Percentiles rank a stretch among this genome's conserved stretches.
These are phyloP conservation scores for Cassiopea andromeda DNA, from an alignment of 30 jellyfish, hydroid and myxozoan species.

Conservation along the genomic window DNA sequence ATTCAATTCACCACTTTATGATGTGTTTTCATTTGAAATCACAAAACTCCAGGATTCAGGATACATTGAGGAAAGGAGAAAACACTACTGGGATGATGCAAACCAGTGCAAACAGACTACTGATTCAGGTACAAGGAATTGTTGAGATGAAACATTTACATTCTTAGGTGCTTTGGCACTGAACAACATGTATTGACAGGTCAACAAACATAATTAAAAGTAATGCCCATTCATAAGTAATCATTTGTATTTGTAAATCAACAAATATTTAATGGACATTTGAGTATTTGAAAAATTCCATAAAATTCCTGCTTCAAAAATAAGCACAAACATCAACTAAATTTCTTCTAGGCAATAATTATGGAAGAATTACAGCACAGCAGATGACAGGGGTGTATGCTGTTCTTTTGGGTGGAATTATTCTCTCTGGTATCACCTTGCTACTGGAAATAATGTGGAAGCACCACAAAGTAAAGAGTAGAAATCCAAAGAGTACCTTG, in stretches of 20 bases:
- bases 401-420: conserved; percentile 47
- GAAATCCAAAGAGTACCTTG: not conserved
- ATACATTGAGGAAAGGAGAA: conserved; percentile 30
- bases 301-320: not conserved
- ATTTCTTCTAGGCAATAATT: not conserved
- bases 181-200: too few relatives aligned
- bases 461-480: not conserved
- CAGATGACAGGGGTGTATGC: conserved; percentile 63
- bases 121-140: not conserved
- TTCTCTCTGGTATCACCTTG: conserved; percentile 17
- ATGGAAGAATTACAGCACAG: conserved; percentile 48
- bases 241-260: too few relatives aligned
- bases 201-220: too few relatives aligned
- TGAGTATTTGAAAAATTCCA: too few relatives aligned
- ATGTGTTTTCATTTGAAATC: conserved; percentile 27
- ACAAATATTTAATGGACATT: too few relatives aligned
- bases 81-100: conserved; percentile 35
- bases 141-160: too few relatives aligned
- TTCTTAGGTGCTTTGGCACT: not conserved
- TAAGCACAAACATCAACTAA: not conserved
- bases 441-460: conserved; percentile 43
- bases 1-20: conserved; percentile 54
- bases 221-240: too few relatives aligned
- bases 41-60: conserved; percentile 52
- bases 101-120: not conserved